Evolutionary conservation across 1,140 invertebrate genomes (phyloP), one percentile per base, ranked within the genome.

Genomic region (Leptinotarsa defecta): DNA sequence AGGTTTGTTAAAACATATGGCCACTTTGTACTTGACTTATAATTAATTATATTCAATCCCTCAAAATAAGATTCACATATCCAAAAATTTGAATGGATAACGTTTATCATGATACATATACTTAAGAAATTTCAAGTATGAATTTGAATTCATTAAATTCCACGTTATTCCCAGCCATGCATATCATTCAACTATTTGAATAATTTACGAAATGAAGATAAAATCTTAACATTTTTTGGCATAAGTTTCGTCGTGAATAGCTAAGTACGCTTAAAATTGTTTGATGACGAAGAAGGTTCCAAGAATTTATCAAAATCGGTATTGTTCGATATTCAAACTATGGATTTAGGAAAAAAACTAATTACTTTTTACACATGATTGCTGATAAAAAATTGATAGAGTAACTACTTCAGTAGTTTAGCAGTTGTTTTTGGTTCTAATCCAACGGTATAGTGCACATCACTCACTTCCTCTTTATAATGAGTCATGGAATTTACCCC

Each of bases 101-200:
- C 15, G 19, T 65, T 24, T 65, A 24, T 20, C 27, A 8, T 20
- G 20, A 65, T 65, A 20, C 61, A 24, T 65, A 65, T 27, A 22
- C 64, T 24, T 22, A 24, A 17, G 4, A 65, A 65, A 22, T 65
- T 13, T 65, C 17, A 27, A 65, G 34, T 69, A 34, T 70, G 43
- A 48, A 70, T 70, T 48, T 70, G 57, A 62, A 72, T 62, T 24
- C 49, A 72, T 62, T 72, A 72, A 72, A 27, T 24, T 20, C 24
- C 24, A 72, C 70, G 27, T 62, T 11, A 61, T 72, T 72, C 70
- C 70, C 57, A 72, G 52, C 70, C 57, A 72, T 22, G 70, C 70
- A 62, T 72, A 48, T 72, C 24, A 72, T 62, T 34, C 13, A 72
- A 72, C 57, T 52, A 62, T 72, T 48, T 72, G 70, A 72, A 72